These are phyloP conservation scores for Periplaneta americana DNA, from an alignment of 1,140 invertebrate species.

Conservation along the genomic window DNA sequence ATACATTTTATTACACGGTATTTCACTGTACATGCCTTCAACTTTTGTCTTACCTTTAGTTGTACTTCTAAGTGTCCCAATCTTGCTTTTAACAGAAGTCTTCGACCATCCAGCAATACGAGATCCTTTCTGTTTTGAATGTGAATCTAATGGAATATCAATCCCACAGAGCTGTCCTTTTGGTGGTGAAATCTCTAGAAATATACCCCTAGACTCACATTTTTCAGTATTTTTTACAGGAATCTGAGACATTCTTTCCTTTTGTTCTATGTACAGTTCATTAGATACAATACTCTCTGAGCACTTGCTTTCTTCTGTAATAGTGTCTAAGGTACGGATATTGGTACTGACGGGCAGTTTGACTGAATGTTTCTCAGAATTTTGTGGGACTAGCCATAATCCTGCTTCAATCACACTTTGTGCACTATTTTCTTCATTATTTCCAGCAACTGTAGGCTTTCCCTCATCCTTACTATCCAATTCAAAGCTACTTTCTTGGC, in stretches of 20 bases:
- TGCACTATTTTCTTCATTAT: conserved; percentile 21
- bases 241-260: neutral
- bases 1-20: too few relatives aligned
- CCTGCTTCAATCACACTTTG: conserved; percentile 32
- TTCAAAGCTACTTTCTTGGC: neutral
- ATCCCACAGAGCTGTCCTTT: conserved; percentile 7
- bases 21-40: too few relatives aligned
- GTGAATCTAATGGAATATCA: conserved; percentile 5
- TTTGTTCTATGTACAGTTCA: neutral
- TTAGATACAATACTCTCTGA: neutral
- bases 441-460: neutral
- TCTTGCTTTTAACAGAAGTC: neutral
- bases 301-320: neutral
- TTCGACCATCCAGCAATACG: conserved; percentile 3
- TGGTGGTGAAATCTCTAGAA: conserved; percentile 33
- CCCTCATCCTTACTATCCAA: neutral
- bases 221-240: neutral
- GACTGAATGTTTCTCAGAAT: neutral
- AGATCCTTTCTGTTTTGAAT: neutral
- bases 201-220: conserved; percentile 17
- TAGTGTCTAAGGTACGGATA: neutral
- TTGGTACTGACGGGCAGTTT: neutral
- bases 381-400: conserved; percentile 28
- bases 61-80: neutral
- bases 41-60: neutral